phyloP scores from a whole-genome alignment of 2,888 invertebrate species.

The Ormyrus rosae region DNA sequence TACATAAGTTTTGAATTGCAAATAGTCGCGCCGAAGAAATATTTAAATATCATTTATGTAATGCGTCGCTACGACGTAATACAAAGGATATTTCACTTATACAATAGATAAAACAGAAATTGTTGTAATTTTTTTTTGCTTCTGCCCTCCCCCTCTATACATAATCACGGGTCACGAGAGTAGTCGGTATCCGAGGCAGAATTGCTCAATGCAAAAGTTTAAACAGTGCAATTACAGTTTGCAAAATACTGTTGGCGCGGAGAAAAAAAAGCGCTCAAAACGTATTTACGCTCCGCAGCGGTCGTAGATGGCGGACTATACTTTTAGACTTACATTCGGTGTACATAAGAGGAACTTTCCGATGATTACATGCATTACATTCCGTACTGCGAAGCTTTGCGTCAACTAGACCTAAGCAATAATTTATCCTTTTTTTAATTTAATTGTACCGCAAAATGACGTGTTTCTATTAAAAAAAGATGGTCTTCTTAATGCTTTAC shows the following conservation, averaged over 20 bases:
- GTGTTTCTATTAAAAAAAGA: not conserved
- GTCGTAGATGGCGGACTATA: not conserved
- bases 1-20: slow-evolving; percentile 26
- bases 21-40: slow-evolving; percentile 25
- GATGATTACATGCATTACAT: slow-evolving; percentile 18
- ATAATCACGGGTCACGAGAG: not conserved
- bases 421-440: not conserved
- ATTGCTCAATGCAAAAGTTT: slow-evolving; percentile 19
- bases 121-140: not conserved
- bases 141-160: too few species aligned
- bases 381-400: not conserved
- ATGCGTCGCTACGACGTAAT: slow-evolving; percentile 28
- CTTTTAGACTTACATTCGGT: slow-evolving; percentile 10
- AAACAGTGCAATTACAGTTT: slow-evolving; percentile 16
- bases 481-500: too few species aligned
- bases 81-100: slow-evolving; percentile 21
- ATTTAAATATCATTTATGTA: slow-evolving; percentile 30
- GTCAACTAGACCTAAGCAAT: slow-evolving; percentile 8
- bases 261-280: not conserved
- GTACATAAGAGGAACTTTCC: slow-evolving; percentile 24
- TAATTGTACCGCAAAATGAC: not conserved
- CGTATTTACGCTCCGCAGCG: not conserved
- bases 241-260: not conserved
- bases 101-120: slow-evolving; percentile 10
- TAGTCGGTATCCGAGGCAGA: not conserved